Percentiles rank a stretch among this genome's conserved stretches.
These are phyloP conservation scores for Channa argus DNA, from an alignment of 2,113 vertebrate species.

Conservation along the genomic window DNA sequence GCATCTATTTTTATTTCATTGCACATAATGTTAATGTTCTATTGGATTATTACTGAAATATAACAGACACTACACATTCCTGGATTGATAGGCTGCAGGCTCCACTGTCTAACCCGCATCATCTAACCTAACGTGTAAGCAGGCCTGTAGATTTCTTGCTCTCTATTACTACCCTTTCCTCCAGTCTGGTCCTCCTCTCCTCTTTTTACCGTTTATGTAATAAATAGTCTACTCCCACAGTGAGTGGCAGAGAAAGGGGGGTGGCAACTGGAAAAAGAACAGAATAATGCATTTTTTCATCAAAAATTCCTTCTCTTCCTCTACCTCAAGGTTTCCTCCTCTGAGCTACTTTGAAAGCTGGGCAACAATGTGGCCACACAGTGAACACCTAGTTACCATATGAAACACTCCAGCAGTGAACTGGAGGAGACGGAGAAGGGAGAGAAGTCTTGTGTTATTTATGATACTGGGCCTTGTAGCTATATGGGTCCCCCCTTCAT, in stretches of 20 bases:
- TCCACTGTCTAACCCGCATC: conserved; percentile 35
- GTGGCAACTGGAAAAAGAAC: conserved; percentile 66
- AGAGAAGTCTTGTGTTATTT: conserved; percentile 84
- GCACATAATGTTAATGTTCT: neutral
- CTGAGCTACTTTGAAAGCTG: conserved; percentile 85
- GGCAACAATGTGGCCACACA: conserved; percentile 84
- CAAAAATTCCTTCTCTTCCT: conserved; percentile 85
- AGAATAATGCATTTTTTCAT: conserved; percentile 86
- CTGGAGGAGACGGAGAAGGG: conserved; percentile 72
- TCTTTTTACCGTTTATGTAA: conserved; percentile 79
- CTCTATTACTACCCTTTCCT: conserved; percentile 55
- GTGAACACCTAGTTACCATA: conserved; percentile 88
- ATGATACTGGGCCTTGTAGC: conserved; percentile 84
- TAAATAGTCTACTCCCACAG: conserved; percentile 81
- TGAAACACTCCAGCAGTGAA: conserved; percentile 83
- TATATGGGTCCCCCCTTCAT: conserved; percentile 79
- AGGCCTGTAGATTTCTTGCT: conserved; percentile 43
- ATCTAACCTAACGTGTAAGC: conserved; percentile 51
- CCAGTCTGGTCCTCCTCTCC: conserved; percentile 46
- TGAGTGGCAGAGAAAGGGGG: conserved; percentile 61
- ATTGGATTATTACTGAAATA: neutral
- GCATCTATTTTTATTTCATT: neutral
- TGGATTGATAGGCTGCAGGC: neutral
- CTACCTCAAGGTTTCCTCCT: conserved; percentile 85
- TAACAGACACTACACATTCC: neutral